phyloP scores from a whole-genome alignment of 2,888 invertebrate genomes.

The Byasa hedistus region DNA sequence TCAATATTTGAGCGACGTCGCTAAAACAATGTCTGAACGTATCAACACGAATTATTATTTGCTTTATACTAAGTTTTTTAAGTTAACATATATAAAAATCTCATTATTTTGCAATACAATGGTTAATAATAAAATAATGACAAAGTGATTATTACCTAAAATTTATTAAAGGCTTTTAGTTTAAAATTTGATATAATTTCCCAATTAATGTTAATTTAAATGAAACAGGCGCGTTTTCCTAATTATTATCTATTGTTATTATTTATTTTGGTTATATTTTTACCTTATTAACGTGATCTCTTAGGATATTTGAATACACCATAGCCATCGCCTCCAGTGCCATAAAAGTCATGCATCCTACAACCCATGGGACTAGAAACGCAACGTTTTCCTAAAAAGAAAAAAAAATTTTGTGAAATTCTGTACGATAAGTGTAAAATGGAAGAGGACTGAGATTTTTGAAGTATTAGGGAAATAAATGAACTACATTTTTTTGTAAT shows the following conservation, averaged over 20 bases:
- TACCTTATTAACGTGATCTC: constrained; percentile 91
- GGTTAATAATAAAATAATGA: no score
- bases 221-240: neutral
- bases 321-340: constrained; percentile 89
- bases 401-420: neutral
- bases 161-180: no score
- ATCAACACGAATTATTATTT: constrained; percentile 81
- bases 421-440: no score
- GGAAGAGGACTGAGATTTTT: no score
- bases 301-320: constrained; percentile 89
- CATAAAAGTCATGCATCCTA: constrained; percentile 89
- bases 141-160: no score
- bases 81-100: neutral
- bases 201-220: neutral
- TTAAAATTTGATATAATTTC: no score
- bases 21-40: constrained; percentile 76
- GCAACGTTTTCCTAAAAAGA: constrained; percentile 84
- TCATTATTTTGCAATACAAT: neutral
- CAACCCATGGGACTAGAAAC: constrained; percentile 88
- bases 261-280: constrained; percentile 41
- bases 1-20: constrained; percentile 16
- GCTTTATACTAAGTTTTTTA: neutral
- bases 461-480: no score
- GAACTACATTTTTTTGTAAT: no score
- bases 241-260: neutral